phyloP scores from a whole-genome alignment of 2,113 vertebrate species.

The Tupaia tana region DNA sequence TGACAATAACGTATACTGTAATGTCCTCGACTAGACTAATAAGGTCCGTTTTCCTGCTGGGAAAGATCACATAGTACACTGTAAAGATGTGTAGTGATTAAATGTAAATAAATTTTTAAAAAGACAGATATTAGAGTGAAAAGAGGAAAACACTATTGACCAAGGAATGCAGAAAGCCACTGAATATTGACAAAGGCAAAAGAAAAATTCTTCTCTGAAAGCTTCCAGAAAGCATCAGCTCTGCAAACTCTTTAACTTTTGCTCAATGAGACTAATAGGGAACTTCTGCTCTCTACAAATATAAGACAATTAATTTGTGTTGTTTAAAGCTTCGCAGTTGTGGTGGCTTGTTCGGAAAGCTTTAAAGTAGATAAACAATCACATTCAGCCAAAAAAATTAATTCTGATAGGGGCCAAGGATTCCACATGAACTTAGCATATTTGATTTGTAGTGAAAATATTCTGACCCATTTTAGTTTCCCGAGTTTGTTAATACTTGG shows the following conservation, averaged over 20 bases:
- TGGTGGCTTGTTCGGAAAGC: not conserved
- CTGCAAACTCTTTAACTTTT: not conserved
- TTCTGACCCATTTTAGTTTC: not conserved
- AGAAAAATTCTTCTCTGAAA: not conserved
- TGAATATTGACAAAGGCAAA: not conserved
- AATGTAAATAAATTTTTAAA: too few relatives aligned
- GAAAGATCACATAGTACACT: too few relatives aligned
- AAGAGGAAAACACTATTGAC: not conserved
- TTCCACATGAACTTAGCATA: not conserved
- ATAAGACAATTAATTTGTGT: not conserved
- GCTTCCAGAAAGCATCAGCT: not conserved
- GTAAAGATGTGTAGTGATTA: too few relatives aligned
- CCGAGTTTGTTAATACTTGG: not conserved
- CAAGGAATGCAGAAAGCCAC: not conserved
- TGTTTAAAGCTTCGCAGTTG: not conserved
- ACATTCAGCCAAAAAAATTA: not conserved
- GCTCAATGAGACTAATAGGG: not conserved
- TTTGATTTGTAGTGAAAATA: not conserved
- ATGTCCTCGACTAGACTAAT: too few relatives aligned
- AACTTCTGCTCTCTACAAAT: not conserved
- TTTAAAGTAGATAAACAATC: too few relatives aligned
- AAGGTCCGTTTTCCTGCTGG: too few relatives aligned
- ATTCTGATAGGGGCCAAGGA: not conserved
- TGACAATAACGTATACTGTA: too few relatives aligned
- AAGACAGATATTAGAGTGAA: not conserved